These are phyloP conservation scores for Poecilia wingei DNA, from an alignment of 2,797 vertebrate species.

Conservation along the genomic window DNA sequence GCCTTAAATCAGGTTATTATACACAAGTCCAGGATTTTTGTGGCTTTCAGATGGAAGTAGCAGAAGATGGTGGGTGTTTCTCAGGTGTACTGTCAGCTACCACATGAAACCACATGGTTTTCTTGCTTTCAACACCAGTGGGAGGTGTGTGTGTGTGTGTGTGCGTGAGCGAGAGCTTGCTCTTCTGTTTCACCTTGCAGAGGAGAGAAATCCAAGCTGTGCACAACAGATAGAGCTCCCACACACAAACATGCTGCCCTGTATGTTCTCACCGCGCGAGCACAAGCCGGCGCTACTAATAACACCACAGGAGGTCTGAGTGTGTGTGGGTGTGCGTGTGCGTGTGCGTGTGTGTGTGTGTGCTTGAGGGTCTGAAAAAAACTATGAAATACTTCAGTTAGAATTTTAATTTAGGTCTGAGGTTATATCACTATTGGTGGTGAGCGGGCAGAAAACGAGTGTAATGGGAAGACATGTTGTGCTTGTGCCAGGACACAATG, in stretches of 20 bases:
- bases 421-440: conserved; percentile 9
- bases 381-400: conserved; percentile 16
- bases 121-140: conserved; percentile 37
- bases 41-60: not conserved
- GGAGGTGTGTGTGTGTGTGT: conserved; percentile 19
- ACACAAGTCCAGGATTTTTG: not conserved
- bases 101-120: conserved; percentile 21
- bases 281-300: conserved; percentile 40
- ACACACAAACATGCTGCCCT: conserved; percentile 39
- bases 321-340: not conserved
- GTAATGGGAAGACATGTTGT: conserved; percentile 4
- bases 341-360: conserved; percentile 1
- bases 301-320: conserved; percentile 35
- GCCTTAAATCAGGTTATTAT: not conserved
- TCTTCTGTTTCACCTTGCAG: conserved; percentile 56
- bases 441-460: not conserved
- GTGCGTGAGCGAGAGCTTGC: conserved; percentile 5
- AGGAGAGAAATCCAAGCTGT: conserved; percentile 48
- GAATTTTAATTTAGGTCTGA: conserved; percentile 40
- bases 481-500: conserved; percentile 28
- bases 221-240: conserved; percentile 57
- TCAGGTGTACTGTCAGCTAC: conserved; percentile 30
- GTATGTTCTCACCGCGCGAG: conserved; percentile 40
- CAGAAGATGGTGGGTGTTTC: conserved; percentile 30
- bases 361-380: not conserved